Conservation (phyloP, 1,140 invertebrate species). For the Heterodera schachtii region DNA sequence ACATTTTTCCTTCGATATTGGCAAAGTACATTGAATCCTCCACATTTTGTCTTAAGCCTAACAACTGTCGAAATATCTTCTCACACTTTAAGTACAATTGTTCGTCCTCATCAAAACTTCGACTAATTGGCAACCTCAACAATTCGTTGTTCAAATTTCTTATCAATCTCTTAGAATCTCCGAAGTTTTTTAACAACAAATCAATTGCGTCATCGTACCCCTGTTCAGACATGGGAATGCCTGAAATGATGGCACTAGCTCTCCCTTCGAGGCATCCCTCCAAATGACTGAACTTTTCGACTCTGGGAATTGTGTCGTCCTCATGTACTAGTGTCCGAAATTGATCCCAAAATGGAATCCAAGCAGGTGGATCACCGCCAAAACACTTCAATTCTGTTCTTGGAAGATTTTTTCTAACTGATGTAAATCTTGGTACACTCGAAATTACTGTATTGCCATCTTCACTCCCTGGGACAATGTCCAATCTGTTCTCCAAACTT, state of each 20-base stretch:
- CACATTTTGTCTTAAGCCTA: neutral
- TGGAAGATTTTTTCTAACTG: neutral
- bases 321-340: conserved; percentile 7
- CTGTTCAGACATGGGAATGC: neutral
- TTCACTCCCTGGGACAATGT: too few species aligned
- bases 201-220: conserved; percentile 15
- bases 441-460: too few species aligned
- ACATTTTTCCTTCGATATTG: conserved; percentile 2
- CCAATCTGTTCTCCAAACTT: too few species aligned
- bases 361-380: neutral
- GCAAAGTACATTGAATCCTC: neutral
- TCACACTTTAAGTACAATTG: neutral
- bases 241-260: neutral
- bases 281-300: conserved; percentile 13
- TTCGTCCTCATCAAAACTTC: neutral
- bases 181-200: neutral
- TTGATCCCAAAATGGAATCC: conserved; percentile 8
- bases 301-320: neutral
- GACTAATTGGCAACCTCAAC: neutral
- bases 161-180: neutral
- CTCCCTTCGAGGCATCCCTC: neutral
- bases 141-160: conserved; percentile 7
- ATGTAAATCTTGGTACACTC: too few species aligned
- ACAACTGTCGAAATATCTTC: conserved; percentile 3
- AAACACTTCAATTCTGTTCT: neutral